A percentile compares a stretch with the other conserved stretches of the same genome.
Conservation (phyloP, 1,140 invertebrate species). For the Penaeus indicus region DNA sequence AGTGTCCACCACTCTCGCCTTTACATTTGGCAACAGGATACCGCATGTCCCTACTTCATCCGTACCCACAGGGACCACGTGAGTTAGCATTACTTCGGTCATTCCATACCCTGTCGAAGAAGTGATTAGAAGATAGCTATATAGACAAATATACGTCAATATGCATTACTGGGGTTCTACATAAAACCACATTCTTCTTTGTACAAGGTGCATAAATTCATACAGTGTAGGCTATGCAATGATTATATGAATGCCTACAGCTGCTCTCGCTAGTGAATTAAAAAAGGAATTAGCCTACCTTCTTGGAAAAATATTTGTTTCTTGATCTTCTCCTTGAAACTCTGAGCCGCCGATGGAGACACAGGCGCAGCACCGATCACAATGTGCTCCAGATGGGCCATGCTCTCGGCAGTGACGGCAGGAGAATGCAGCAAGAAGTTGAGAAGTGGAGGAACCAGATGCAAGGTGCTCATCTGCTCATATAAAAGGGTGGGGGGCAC, state of each 20-base stretch:
- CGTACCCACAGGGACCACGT: constrained; percentile 11
- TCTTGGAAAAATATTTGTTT: constrained; percentile 2
- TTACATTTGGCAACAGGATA: constrained; percentile 25
- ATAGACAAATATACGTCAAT: neutral
- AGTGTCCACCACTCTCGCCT: constrained; percentile 46
- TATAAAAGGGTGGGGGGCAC: neutral
- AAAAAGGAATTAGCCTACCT: neutral
- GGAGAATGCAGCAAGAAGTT: constrained; percentile 34
- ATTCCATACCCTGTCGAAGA: constrained; percentile 54
- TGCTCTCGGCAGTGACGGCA: constrained; percentile 17
- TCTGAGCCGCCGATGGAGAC: constrained; percentile 19
- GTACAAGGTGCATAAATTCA: neutral
- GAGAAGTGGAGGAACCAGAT: constrained; percentile 28
- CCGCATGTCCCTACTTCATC: constrained; percentile 66
- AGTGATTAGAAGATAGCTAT: neutral
- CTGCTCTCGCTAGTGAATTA: neutral
- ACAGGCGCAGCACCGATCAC: constrained; percentile 33
- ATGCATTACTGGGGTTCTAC: neutral
- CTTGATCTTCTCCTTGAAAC: neutral
- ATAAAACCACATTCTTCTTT: neutral
- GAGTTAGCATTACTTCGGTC: constrained; percentile 50
- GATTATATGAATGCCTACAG: neutral
- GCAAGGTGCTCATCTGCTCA: constrained; percentile 29
- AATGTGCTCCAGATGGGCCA: neutral
- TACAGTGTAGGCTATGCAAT: too few species aligned